Base-by-base conservation (phyloP, 64 coral and sea anemone species). In the Porites australiensis region DNA sequence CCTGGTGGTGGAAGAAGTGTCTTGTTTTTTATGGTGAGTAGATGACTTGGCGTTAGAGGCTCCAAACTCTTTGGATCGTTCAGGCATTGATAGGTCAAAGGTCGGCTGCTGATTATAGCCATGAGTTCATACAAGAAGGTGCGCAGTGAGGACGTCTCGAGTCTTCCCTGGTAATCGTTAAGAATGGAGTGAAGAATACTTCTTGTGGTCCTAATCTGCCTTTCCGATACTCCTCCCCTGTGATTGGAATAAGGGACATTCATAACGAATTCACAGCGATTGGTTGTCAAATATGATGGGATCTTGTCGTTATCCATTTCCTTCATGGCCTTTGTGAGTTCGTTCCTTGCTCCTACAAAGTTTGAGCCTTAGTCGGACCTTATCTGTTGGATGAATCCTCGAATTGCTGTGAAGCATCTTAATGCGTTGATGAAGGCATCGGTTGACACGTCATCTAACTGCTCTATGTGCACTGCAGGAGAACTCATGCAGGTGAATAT, bases 91-190 rank as follows among this genome's bases (percentile, higher is more conserved):
- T n/a, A n/a, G n/a, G n/a, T n/a, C n/a, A n/a, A n/a, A n/a, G n/a
- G n/a, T n/a, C n/a, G n/a, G n/a, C n/a, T n/a, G n/a, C n/a, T n/a
- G n/a, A n/a, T n/a, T n/a, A n/a, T n/a, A n/a, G n/a, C n/a, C n/a
- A n/a, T n/a, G n/a, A 76, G 49, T 76, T 46, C 73, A 76, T 46
- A 76, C 73, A 76, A 76, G 73, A 76, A 76, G 11, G 73, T 76
- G 73, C 73, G 2, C 8, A 76, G 73, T 15, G 73, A 76, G 44
- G 73, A 76, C 8, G 73, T 75, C 44, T 75, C 0, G 46, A 75
- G 73, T 50, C 46, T 75, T 75, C 47, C 73, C 14, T 75, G 44
- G 73, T 75, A 50, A 4, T 75, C 73, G 44, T 75, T 75, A 50
- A 75, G 73, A 45, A 70, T 70, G 67, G 23, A 8, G 19, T 70